Evolutionary conservation across 1,140 invertebrate species (phyloP), one percentile per base, ranked within the genome.

Genomic region (Leptopilina clavipes): DNA sequence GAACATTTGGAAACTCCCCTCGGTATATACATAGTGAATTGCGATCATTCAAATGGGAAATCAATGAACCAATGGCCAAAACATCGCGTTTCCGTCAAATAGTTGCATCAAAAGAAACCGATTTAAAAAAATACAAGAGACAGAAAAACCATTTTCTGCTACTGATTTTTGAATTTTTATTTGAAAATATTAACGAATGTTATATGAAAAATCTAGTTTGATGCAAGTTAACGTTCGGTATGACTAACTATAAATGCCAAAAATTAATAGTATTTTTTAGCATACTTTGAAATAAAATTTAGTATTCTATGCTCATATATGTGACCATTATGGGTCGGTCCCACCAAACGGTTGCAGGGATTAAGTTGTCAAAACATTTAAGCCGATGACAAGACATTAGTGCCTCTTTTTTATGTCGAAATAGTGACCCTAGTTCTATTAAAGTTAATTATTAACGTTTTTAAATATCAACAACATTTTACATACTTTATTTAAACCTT

Each of bases 281-380:
- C n/a, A n/a, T n/a, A n/a, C n/a, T n/a, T n/a, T 31, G 25, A 31
- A 31, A 31, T 12, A n/a, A n/a, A n/a, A 65, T 19, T 19, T 22
- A 59, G 22, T n/a, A 14, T 40, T 10, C 22, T 65, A 31, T 65
- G 25, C n/a, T 31, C 22, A 3, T n/a, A 65, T 31, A 65, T 31
- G 25, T 25, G 12, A 59, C 18, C 12, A 14, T 12, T 12, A 31
- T 65, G 59, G 6, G 59, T 25, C 25, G 59, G 25, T 14, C 12
- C 59, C 59, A 22, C 25, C n/a, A n/a, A 12, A 65, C 14, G 22
- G 11, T n/a, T n/a, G 37, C 37, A 9, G 22, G 59, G 59, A 65
- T 65, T 65, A 65, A 65, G 59, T 37, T 65, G 59, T 65, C 59
- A 65, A 65, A 65, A 65, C 59, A 65, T 65, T 65, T 31, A 65